Conservation (phyloP, 2,888 invertebrate species). For the Belgica antarctica region DNA sequence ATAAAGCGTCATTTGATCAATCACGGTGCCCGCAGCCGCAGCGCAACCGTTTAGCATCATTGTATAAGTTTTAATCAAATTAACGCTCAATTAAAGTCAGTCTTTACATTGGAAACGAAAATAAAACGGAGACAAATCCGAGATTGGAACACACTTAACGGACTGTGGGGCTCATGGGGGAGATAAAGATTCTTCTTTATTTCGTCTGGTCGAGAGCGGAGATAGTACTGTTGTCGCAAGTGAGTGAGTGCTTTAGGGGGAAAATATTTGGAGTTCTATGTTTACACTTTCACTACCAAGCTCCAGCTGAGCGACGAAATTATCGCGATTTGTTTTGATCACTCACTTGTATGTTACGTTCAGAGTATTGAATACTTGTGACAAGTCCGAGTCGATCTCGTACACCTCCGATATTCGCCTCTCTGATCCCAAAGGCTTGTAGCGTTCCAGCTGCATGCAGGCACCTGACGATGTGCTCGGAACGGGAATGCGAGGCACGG, state of each 20-base stretch:
- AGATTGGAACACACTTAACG: neutral
- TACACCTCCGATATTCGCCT: neutral
- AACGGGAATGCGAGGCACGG: neutral
- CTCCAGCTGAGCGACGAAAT: neutral
- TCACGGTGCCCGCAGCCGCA: neutral
- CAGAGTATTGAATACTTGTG: constrained; percentile 35
- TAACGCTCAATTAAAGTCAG: constrained; percentile 22
- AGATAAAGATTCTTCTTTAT: neutral
- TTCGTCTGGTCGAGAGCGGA: neutral
- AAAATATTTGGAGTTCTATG: constrained; percentile 22
- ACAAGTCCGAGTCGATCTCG: constrained; percentile 37
- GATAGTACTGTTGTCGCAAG: neutral
- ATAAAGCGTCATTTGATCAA: neutral
- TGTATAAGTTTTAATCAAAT: constrained; percentile 19
- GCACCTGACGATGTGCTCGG: neutral
- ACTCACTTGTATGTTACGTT: constrained; percentile 44
- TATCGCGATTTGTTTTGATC: neutral
- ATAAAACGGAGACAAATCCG: neutral
- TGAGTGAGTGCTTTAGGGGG: neutral
- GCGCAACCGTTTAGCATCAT: neutral
- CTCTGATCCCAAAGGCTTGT: neutral
- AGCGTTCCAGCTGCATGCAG: constrained; percentile 34
- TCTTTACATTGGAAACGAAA: constrained; percentile 2
- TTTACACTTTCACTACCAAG: neutral
- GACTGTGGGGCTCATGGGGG: no score